Evolutionary conservation across 53 echinoderm and acorn worm genomes (phyloP).

Genomic region (Zoroaster sp.): DNA sequence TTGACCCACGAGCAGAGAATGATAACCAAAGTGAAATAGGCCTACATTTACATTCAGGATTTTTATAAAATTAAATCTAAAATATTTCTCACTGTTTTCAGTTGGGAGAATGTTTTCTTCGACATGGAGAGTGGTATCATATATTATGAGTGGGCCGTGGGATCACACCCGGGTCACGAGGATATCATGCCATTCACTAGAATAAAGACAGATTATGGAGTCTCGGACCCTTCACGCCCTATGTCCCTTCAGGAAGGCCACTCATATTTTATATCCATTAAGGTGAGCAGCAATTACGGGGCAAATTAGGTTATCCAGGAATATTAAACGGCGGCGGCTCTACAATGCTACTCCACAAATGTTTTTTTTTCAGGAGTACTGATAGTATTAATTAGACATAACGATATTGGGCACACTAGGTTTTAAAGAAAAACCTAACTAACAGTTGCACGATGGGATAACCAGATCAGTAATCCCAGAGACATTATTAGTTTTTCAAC

Average conservation of each 20-base stretch:
- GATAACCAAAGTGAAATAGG: not conserved
- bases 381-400: no score
- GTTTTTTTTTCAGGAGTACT: no score
- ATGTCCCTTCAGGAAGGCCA: slow-evolving; percentile 43
- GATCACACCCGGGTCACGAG: slow-evolving; percentile 29
- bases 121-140: slow-evolving; percentile 30
- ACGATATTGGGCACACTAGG: no score
- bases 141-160: slow-evolving; percentile 49
- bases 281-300: not conserved
- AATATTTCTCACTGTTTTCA: not conserved
- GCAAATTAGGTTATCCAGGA: not conserved
- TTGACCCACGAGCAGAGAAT: no score
- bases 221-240: slow-evolving; percentile 1
- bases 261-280: slow-evolving; percentile 39
- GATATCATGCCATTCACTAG: slow-evolving; percentile 47
- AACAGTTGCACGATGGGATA: no score
- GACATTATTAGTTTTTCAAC: no score
- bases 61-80: not conserved
- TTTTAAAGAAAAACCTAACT: no score
- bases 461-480: no score
- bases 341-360: no score
- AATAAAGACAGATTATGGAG: not conserved
- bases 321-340: no score
- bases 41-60: not conserved
- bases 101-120: slow-evolving; percentile 18